Percentiles rank a stretch among this genome's conserved stretches.
Evolutionary conservation across 2,888 invertebrate genomes (phyloP).

Genomic region (Tachina lurida): DNA sequence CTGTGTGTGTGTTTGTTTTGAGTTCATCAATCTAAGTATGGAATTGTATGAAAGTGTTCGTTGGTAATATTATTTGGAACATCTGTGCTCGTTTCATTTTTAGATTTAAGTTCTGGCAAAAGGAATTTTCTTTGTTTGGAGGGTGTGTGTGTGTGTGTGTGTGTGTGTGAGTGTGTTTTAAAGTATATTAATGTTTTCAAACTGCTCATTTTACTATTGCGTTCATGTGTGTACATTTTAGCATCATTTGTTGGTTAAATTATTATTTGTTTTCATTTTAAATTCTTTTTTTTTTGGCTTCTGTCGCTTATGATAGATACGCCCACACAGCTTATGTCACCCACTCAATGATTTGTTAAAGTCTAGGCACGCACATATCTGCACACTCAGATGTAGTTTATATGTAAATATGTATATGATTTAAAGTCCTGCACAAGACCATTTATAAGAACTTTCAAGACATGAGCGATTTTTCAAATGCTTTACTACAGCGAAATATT

Average conservation of each 20-base stretch:
- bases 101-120: background rate
- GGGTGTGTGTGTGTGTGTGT: background rate
- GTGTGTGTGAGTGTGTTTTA: background rate
- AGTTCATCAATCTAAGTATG: background rate
- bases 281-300: background rate
- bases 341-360: slow-evolving; percentile 2
- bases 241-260: slow-evolving; percentile 67
- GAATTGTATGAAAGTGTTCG: background rate
- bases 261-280: slow-evolving; percentile 51
- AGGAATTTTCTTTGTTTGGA: background rate
- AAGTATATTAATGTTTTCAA: slow-evolving; percentile 49
- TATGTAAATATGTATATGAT: too few relatives aligned
- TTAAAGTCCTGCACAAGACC: too few relatives aligned
- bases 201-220: slow-evolving; percentile 29
- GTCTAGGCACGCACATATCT: too few relatives aligned
- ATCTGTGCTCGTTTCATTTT: slow-evolving; percentile 54
- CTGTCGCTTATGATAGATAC: background rate
- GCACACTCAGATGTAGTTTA: background rate
- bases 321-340: background rate
- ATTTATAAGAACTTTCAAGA: too few relatives aligned
- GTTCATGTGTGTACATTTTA: slow-evolving; percentile 32
- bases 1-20: too few relatives aligned
- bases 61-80: slow-evolving; percentile 53
- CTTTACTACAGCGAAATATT: too few relatives aligned
- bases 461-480: too few relatives aligned